Percentiles rank a stretch among this genome's conserved stretches.
Conservation (phyloP, 2,797 vertebrate genomes). For the Ptychadena robeensis region DNA sequence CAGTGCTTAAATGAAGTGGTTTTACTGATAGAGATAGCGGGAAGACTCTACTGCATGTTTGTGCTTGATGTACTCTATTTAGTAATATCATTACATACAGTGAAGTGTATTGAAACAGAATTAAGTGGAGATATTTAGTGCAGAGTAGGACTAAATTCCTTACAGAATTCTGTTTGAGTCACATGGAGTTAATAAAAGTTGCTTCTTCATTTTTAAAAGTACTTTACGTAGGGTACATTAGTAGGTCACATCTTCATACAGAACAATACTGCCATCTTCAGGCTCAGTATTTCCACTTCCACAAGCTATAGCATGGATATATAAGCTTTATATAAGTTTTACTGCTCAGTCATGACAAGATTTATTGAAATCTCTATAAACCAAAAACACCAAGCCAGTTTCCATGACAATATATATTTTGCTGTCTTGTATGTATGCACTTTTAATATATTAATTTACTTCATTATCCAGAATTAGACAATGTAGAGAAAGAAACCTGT, state of each 20-base stretch:
- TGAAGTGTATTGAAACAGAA: conserved; percentile 48
- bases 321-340: not conserved
- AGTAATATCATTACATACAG: conserved; percentile 41
- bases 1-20: conserved; percentile 25
- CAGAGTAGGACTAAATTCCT: conserved; percentile 22
- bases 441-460: not conserved
- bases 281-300: not conserved
- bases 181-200: conserved; percentile 53
- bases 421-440: not conserved
- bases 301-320: not conserved
- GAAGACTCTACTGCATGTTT: conserved; percentile 16
- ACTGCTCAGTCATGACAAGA: not conserved
- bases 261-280: conserved; percentile 49
- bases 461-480: not conserved
- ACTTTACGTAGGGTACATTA: conserved; percentile 43
- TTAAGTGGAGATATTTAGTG: conserved; percentile 37
- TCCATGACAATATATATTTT: not conserved
- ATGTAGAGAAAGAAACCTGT: not conserved
- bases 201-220: conserved; percentile 25
- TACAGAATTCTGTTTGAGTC: conserved; percentile 19
- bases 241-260: conserved; percentile 45
- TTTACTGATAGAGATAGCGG: not conserved
- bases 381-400: not conserved
- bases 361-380: not conserved
- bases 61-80: not conserved